A percentile compares a stretch with the other conserved stretches of the same genome.
Evolutionary conservation across 2,113 vertebrate species (phyloP).

Genomic region (Cryptoleucopteryx plumbea): DNA sequence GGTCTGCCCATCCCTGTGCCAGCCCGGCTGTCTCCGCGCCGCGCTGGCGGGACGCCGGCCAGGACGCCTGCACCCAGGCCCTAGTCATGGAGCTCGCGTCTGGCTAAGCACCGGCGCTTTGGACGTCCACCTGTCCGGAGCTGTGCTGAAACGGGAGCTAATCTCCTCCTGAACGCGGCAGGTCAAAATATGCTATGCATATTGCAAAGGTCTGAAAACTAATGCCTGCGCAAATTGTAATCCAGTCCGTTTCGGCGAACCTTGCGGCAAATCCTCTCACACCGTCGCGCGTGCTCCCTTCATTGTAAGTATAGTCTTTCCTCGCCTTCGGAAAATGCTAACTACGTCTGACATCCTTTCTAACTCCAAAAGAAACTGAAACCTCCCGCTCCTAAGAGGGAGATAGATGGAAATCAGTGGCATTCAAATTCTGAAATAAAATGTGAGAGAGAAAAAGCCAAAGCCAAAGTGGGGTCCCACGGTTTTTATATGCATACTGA

Average conservation of each 20-base stretch:
- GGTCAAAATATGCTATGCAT: constrained; percentile 38
- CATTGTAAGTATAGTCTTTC: background rate
- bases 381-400: background rate
- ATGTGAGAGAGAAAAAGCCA: background rate
- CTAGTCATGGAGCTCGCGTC: rapidly evolving
- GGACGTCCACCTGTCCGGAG: background rate
- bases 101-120: rapidly evolving
- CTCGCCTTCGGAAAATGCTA: constrained; percentile 37
- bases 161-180: background rate
- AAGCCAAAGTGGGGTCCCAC: background rate
- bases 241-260: background rate
- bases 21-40: background rate
- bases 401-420: background rate
- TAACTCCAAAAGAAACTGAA: background rate
- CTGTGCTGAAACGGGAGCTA: background rate
- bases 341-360: background rate
- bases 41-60: background rate
- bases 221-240: constrained; percentile 24
- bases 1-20: background rate
- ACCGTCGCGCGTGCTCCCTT: background rate
- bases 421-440: background rate
- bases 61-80: background rate
- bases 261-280: constrained; percentile 11
- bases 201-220: constrained; percentile 59
- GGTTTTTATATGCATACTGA: background rate